Evolutionary conservation across 2,888 invertebrate genomes (phyloP), one percentile per base, ranked within the genome.

Genomic region (Camptogramma bilineatum): DNA sequence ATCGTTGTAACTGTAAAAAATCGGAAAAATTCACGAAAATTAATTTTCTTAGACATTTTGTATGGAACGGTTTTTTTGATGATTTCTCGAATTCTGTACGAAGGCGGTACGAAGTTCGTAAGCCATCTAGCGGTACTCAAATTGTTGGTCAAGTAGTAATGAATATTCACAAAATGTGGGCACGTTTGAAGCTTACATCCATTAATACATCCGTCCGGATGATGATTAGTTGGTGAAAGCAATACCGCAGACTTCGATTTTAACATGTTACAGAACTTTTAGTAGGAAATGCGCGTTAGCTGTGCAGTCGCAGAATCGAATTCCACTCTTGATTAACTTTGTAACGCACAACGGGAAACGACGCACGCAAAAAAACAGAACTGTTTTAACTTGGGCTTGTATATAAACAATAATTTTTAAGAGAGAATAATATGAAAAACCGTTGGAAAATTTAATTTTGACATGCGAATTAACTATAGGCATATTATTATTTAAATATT

Each of bases 311-410:
- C 61, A 55, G 55, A 69, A 69, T 74, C 71, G 69, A 72, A 72
- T 73, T 70, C 73, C 68, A 46, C 54, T 58, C 67, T 63, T 71
- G 69, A 75, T 73, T 72, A 68, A 64, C 61, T 66, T 47, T 62
- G 46, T 17, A 39, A 69, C 73, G 65, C 69, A 73, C 71, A 68
- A 52, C 10, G 28, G 9, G 10, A 17, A 47, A 59, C 18, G 17
- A 51, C 51, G 39, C 17, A n/a, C 4, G n/a, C 31, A 9, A 8
- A 9, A 39, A 21, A 7, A 17, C 16, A 17, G 17, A 44, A 44
- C 0, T 16, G 16, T 44, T 44, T 44, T 1, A 2, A 0, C 31
- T 31, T 1, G 4, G 24, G 24, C 4, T 24, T 24, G 24, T 24
- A 24, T 24, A 2, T 34, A 4, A 34, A 34, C 8, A 10, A 34